These are phyloP conservation scores for Gila orcuttii DNA, from an alignment of 2,113 vertebrate species.

Conservation along the genomic window DNA sequence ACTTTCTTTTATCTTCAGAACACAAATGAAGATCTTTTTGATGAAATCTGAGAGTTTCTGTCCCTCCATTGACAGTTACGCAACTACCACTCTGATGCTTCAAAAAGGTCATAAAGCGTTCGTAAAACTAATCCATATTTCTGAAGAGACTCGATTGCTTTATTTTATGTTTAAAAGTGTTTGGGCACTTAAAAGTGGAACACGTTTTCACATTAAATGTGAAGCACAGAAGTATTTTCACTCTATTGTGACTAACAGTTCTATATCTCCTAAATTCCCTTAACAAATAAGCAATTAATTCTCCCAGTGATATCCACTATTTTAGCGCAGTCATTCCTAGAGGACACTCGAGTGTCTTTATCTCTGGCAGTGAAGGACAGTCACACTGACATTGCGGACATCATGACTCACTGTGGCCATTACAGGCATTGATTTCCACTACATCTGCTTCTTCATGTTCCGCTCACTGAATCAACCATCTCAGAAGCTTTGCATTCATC, in stretches of 20 bases:
- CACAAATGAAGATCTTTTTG: too few relatives aligned
- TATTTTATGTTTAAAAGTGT: background rate
- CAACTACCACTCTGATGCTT: too few relatives aligned
- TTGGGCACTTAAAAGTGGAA: background rate
- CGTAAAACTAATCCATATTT: too few relatives aligned
- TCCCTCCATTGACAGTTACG: too few relatives aligned
- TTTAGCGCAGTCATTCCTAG: background rate
- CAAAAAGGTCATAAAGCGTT: too few relatives aligned
- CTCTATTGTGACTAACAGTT: background rate
- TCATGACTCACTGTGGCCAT: conserved; percentile 47
- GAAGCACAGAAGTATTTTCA: background rate
- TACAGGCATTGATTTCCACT: conserved; percentile 56
- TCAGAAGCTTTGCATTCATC: conserved; percentile 22
- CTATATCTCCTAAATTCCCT: background rate
- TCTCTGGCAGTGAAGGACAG: conserved; percentile 19
- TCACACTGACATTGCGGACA: conserved; percentile 19
- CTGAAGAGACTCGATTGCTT: too few relatives aligned
- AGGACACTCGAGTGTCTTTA: conserved; percentile 18
- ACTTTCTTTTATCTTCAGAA: too few relatives aligned
- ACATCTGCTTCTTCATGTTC: conserved; percentile 20
- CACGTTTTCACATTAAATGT: background rate
- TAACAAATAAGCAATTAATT: conserved; percentile 7
- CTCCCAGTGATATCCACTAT: background rate
- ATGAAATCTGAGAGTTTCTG: too few relatives aligned
- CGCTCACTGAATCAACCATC: conserved; percentile 28